A percentile compares a stretch with the other conserved stretches of the same genome.
These are phyloP conservation scores for Grapholita molesta DNA, from an alignment of 1,140 invertebrate species.

Conservation along the genomic window DNA sequence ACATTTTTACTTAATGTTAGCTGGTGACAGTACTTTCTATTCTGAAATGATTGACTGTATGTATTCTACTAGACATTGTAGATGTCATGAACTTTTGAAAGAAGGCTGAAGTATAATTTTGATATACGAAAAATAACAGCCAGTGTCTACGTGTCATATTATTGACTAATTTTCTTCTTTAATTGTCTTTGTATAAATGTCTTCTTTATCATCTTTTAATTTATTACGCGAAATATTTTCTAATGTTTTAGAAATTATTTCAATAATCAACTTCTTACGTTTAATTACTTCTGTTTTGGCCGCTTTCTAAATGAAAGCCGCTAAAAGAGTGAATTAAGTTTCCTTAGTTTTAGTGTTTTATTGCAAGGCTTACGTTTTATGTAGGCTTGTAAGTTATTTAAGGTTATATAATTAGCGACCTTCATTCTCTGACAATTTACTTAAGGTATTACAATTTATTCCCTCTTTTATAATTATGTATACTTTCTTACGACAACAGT, in stretches of 20 bases:
- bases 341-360: slow-evolving; percentile 30
- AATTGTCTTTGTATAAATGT: slow-evolving; percentile 5
- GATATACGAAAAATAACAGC: neutral
- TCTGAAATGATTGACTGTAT: slow-evolving; percentile 4
- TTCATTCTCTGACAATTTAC: slow-evolving; percentile 31
- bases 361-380: slow-evolving; percentile 72
- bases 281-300: slow-evolving; percentile 4
- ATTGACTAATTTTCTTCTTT: slow-evolving; percentile 8
- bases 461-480: neutral
- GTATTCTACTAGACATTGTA: neutral
- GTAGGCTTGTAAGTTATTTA: slow-evolving; percentile 73
- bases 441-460: slow-evolving; percentile 20
- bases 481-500: neutral
- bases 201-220: neutral
- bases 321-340: slow-evolving; percentile 5
- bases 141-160: slow-evolving; percentile 11
- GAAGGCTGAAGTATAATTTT: neutral
- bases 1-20: neutral
- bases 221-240: slow-evolving; percentile 10
- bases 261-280: neutral
- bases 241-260: neutral
- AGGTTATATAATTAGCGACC: slow-evolving; percentile 50
- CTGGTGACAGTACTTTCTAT: slow-evolving; percentile 5
- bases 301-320: neutral
- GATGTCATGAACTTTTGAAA: neutral